Percentiles rank a stretch among this genome's conserved stretches.
Conservation (phyloP, 2,888 invertebrate genomes). For the Aromia moschata region DNA sequence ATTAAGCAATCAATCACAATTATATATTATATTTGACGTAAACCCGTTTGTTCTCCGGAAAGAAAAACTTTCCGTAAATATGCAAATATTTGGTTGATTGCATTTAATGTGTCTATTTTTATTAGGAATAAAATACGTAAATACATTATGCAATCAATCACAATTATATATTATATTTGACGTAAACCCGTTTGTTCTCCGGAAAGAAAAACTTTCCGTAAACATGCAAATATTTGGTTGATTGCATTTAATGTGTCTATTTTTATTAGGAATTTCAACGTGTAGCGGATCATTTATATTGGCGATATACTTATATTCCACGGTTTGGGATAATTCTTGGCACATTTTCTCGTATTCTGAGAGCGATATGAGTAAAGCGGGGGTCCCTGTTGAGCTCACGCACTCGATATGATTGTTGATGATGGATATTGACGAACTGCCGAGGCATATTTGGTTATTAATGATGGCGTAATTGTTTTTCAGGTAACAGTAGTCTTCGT, state of each 20-base stretch:
- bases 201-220: not conserved
- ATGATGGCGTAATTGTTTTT: constrained; percentile 19
- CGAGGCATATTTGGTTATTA: constrained; percentile 37
- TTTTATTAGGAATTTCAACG: constrained; percentile 38
- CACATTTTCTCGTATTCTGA: constrained; percentile 38
- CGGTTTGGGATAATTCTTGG: constrained; percentile 9
- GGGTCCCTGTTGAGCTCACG: constrained; percentile 5
- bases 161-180: too few relatives aligned
- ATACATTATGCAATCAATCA: too few relatives aligned
- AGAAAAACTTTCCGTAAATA: constrained; percentile 12
- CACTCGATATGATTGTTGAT: constrained; percentile 30
- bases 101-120: constrained; percentile 38
- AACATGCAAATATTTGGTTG: constrained; percentile 28
- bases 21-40: too few relatives aligned
- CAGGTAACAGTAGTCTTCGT: constrained; percentile 35
- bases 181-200: not conserved
- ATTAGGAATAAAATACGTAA: too few relatives aligned
- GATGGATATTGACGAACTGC: constrained; percentile 7
- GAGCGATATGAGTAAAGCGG: constrained; percentile 15
- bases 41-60: not conserved
- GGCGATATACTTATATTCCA: constrained; percentile 37
- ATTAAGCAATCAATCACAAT: too few relatives aligned
- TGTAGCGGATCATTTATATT: constrained; percentile 28
- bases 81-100: constrained; percentile 25
- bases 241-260: constrained; percentile 36